Conservation (phyloP, 2,797 vertebrate species). For the Bovichtus diacanthus region DNA sequence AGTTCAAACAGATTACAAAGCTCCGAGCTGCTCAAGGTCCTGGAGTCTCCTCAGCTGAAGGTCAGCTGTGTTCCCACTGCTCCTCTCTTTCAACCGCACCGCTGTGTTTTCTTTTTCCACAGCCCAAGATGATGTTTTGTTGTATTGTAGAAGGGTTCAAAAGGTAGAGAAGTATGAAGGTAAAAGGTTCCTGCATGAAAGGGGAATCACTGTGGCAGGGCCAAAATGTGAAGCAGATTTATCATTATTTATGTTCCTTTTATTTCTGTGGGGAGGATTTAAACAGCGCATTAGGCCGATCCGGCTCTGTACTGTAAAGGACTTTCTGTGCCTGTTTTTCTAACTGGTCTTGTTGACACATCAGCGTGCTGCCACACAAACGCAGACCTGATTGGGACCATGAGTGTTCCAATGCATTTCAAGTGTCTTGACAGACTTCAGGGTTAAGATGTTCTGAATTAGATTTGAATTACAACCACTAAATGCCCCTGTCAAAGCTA, state of each 20-base stretch:
- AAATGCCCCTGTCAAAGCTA: constrained; percentile 99
- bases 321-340: constrained; percentile 91
- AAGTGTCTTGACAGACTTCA: constrained; percentile 96
- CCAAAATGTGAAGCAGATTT: constrained; percentile 79
- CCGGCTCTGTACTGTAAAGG: constrained; percentile 87
- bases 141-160: constrained; percentile 57
- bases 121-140: constrained; percentile 49
- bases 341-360: constrained; percentile 94
- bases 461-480: constrained; percentile 99
- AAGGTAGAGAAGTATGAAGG: constrained; percentile 61
- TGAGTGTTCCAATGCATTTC: constrained; percentile 91
- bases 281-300: constrained; percentile 63
- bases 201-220: constrained; percentile 67
- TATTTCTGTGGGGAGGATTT: constrained; percentile 50
- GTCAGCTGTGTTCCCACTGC: constrained; percentile 35
- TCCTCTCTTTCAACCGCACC: constrained; percentile 28
- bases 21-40: constrained; percentile 42
- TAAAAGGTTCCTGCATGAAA: constrained; percentile 64
- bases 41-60: constrained; percentile 49
- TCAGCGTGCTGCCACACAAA: constrained; percentile 92
- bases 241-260: constrained; percentile 66
- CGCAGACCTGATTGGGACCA: constrained; percentile 88
- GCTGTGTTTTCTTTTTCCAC: constrained; percentile 61
- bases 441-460: constrained; percentile 99
- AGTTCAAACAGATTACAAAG: constrained; percentile 60